phyloP scores from a whole-genome alignment of 2,888 invertebrate genomes.

The Loripinus fragilis region DNA sequence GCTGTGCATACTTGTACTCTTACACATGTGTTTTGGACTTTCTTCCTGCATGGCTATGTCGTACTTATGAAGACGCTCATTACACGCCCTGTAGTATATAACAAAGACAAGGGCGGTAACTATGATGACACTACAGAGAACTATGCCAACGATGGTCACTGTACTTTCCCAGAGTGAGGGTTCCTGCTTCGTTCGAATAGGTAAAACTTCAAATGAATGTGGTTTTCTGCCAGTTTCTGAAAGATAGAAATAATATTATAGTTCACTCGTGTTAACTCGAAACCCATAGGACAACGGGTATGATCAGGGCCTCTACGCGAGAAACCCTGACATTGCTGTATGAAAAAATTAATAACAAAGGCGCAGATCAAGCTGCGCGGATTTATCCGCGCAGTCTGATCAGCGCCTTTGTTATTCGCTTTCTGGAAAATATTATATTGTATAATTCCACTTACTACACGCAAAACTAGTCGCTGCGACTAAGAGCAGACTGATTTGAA shows the following conservation, averaged over 20 bases:
- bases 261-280: no score
- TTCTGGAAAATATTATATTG: no score
- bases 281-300: no score
- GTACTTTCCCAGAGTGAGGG: constrained; percentile 75
- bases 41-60: constrained; percentile 72
- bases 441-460: no score
- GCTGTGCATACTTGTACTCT: constrained; percentile 70
- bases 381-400: no score
- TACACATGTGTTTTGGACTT: constrained; percentile 72
- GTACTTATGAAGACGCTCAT: constrained; percentile 73
- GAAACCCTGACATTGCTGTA: no score
- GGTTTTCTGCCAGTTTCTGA: constrained; percentile 26
- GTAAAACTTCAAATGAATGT: constrained; percentile 33
- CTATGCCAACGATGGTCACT: constrained; percentile 79
- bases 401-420: no score
- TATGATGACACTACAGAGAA: constrained; percentile 76
- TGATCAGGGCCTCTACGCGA: no score
- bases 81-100: constrained; percentile 72
- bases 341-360: no score
- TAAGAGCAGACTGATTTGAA: no score
- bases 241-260: constrained; percentile 23
- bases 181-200: constrained; percentile 23
- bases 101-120: constrained; percentile 73
- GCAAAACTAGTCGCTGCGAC: no score
- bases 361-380: no score